phyloP scores from a whole-genome alignment of 2,113 vertebrate genomes.

The Lophura nycthemera region DNA sequence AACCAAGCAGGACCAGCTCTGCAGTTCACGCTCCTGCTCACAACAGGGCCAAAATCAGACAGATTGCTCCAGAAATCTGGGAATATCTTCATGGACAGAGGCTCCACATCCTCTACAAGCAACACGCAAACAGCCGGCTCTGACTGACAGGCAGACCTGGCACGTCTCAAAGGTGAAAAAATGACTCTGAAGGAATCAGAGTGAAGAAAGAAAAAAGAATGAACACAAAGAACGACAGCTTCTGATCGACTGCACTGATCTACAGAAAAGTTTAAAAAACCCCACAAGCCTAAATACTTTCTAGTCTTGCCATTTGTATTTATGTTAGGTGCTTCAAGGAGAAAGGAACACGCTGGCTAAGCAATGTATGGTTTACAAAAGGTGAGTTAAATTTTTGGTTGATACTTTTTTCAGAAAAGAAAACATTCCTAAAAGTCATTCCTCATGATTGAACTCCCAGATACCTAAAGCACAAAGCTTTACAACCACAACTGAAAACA shows the following conservation, averaged over 20 bases:
- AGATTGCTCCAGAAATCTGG: background rate
- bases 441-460: background rate
- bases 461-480: background rate
- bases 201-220: background rate
- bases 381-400: background rate
- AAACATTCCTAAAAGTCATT: background rate
- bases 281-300: background rate
- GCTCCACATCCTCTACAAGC: background rate
- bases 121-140: background rate
- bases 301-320: background rate
- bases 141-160: background rate
- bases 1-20: background rate
- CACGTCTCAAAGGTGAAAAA: background rate
- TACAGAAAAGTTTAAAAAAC: background rate
- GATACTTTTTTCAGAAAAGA: background rate
- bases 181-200: background rate
- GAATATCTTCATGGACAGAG: background rate
- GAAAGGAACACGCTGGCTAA: background rate
- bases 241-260: background rate
- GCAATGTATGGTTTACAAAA: background rate
- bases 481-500: background rate
- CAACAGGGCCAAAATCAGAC: background rate
- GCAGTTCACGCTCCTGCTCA: background rate
- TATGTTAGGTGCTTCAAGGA: background rate
- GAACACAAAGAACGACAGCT: background rate